phyloP scores from a whole-genome alignment of 2,113 vertebrate genomes.

The Odontophorus gujanensis region DNA sequence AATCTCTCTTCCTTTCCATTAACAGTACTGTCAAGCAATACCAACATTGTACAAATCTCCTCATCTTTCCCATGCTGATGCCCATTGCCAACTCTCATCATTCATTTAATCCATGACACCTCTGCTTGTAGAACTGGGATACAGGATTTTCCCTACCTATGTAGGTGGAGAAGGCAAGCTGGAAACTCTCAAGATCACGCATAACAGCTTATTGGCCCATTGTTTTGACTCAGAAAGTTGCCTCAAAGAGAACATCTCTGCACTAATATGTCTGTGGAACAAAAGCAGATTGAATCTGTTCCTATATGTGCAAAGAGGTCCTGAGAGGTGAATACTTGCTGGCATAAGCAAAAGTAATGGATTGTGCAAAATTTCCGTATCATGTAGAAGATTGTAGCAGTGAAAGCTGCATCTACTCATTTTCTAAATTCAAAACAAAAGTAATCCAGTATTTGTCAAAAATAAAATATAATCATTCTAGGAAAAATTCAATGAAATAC shows the following conservation, averaged over 20 bases:
- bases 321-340: background rate
- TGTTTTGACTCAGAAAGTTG: background rate
- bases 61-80: background rate
- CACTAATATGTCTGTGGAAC: background rate
- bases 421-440: background rate
- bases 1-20: rapidly evolving
- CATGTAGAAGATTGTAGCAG: background rate
- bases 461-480: background rate
- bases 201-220: background rate
- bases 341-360: background rate
- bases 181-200: background rate
- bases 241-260: background rate
- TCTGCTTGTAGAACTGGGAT: background rate
- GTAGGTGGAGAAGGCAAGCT: background rate
- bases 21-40: background rate
- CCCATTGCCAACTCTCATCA: background rate
- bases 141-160: background rate
- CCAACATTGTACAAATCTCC: background rate
- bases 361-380: background rate
- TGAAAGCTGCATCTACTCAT: background rate
- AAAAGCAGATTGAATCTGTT: constrained; percentile 3
- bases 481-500: background rate
- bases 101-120: background rate
- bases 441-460: background rate
- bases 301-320: background rate